These are phyloP conservation scores for Xylocampa areola DNA, from an alignment of 2,888 invertebrate genomes.

Conservation along the genomic window DNA sequence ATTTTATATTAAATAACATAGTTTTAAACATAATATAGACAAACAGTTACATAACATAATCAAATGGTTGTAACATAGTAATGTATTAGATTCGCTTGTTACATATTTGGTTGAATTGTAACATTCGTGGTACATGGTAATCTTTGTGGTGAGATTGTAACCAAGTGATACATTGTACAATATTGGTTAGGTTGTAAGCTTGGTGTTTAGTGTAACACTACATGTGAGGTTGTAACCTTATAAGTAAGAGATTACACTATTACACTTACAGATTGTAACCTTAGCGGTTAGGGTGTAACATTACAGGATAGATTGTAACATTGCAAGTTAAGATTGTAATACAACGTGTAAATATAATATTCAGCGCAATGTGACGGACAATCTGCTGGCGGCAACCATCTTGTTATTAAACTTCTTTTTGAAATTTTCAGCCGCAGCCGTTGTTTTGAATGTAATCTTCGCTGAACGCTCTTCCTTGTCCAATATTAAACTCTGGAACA, in stretches of 20 bases:
- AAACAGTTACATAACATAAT: slow-evolving; percentile 1
- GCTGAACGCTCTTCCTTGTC: slow-evolving; percentile 83
- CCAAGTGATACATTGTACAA: neutral
- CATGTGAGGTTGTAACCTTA: neutral
- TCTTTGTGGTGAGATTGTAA: slow-evolving; percentile 4
- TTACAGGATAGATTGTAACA: neutral
- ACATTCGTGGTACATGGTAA: no score
- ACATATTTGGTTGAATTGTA: slow-evolving; percentile 1
- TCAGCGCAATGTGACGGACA: slow-evolving; percentile 74
- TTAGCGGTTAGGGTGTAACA: slow-evolving; percentile 1
- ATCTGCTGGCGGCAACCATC: slow-evolving; percentile 86
- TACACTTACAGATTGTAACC: neutral
- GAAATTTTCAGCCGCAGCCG: slow-evolving; percentile 79
- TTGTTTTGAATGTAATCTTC: slow-evolving; percentile 79
- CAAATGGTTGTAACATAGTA: slow-evolving; percentile 4
- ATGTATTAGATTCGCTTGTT: no score
- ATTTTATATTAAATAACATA: slow-evolving; percentile 1
- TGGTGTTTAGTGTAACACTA: neutral
- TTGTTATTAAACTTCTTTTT: slow-evolving; percentile 86
- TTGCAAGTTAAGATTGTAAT: neutral
- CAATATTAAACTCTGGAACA: slow-evolving; percentile 85
- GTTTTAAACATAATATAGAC: slow-evolving; percentile 4
- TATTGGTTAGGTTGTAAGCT: neutral
- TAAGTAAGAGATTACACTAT: no score
- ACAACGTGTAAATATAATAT: neutral